Base-by-base conservation (phyloP, 2,797 vertebrate genomes). In the Pelobates cultripes region DNA sequence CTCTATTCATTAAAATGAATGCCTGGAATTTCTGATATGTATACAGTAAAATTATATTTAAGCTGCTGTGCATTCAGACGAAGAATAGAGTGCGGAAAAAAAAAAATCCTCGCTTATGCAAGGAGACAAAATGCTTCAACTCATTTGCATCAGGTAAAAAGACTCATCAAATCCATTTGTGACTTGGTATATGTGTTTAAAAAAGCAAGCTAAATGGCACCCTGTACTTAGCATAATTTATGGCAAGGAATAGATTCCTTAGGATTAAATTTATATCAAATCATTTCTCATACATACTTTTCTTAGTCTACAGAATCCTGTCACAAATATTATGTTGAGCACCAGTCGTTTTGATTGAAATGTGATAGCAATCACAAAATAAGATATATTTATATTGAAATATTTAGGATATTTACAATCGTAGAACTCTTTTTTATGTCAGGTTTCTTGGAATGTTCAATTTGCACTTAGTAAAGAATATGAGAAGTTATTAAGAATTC, bases 121-220 rank as follows among this genome's bases (percentile, higher is more conserved):
- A 53, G 40, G 40, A 70, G 44, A 40, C 73, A 69, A 75, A 72
- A 71, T 76, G 82, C 72, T 7, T 67, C 3, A 9, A 43, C 68
- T 80, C 67, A 84, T 79, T 80, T 84, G 73, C 77, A 84, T 84
- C 77, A 41, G 76, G 77, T 76, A 40, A 76, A 84, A 84, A 84
- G 82, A 76, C 82, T 84, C 82, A 80, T 80, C 77, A 84, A 72
- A 80, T 41, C 67, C 77, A 71, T 80, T 80, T 79, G 77, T 76
- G 73, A 44, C 61, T 76, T 43, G 15, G 57, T 63, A 64, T 79
- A 66, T 83, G 45, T 79, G 64, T 79, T 76, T 82, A 70, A 70
- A 79, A 76, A 75, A 70, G 42, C n/a, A 28, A 8, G 15, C 73
- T 60, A 75, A 75, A 44, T 78, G 77, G 43, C 45, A 75, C n/a